Base-by-base conservation (phyloP, 2,888 invertebrate species). In the Drosophila colorata region DNA sequence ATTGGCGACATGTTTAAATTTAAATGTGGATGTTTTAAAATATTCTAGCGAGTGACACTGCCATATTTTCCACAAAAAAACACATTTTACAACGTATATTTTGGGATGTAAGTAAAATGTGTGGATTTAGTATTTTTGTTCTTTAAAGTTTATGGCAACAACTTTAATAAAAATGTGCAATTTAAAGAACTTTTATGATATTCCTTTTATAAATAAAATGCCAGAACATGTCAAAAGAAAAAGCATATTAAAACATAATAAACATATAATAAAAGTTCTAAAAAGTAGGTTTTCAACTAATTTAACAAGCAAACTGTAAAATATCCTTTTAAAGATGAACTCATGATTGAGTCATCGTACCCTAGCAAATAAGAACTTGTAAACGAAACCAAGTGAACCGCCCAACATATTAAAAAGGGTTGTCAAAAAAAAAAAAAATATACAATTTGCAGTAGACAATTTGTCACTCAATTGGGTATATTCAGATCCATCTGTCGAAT, bases 401-500 rank as follows among this genome's bases (percentile, higher is more conserved):
- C 31, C 28, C 64, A 38, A 20, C 51, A 61, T 47, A 52, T 61
- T 58, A 55, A 28, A 16, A 75, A 72, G 68, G 67, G 79, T 70
- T 78, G 58, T 25, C 58, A 61, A 41, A 56, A 37, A 6, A 40
- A 37, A 49, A 47, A 59, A 41, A 37, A 46, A 47, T 5, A 70
- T 64, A 43, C 49, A 57, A 81, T 67, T 69, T 72, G 55, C 73
- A 81, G 70, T 61, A 51, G 70, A 87, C 84, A 87, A 85, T 85
- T 85, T 85, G 76, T 85, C 84, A 85, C 88, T 80, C 84, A 87
- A 85, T 88, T 87, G 80, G 70, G 55, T 63, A 64, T 52, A 52
- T 49, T 49, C 57, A 60, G 61, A 75, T 53, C 69, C 67, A 61
- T 51, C 61, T 61, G 61, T 61, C 74, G 58, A 49, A 60, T 55